phyloP scores from a whole-genome alignment of 2,888 invertebrate species.

The Aphelenchoides bicaudatus region DNA sequence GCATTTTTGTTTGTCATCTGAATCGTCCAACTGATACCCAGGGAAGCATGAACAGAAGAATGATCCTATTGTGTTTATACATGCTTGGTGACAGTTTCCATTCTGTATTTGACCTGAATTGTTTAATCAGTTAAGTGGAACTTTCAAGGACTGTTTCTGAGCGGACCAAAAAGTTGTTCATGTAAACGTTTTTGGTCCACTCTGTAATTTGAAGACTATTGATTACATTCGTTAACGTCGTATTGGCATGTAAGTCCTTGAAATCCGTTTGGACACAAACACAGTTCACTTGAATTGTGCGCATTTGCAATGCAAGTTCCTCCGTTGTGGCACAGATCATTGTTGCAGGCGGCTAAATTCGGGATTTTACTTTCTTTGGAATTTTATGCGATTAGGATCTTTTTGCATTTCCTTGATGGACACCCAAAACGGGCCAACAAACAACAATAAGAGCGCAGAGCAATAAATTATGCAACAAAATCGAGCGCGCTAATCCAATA shows the following conservation, averaged over 20 bases:
- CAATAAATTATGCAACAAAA: background rate
- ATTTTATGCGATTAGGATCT: background rate
- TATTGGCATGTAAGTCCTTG: slow-evolving; percentile 64
- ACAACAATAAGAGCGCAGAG: background rate
- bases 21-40: slow-evolving; percentile 76
- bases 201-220: too few species aligned
- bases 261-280: slow-evolving; percentile 63
- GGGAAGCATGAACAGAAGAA: slow-evolving; percentile 81
- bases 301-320: slow-evolving; percentile 60
- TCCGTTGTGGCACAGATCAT: slow-evolving; percentile 64
- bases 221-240: slow-evolving; percentile 78
- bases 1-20: slow-evolving; percentile 70
- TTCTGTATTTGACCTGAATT: slow-evolving; percentile 75
- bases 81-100: slow-evolving; percentile 80
- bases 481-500: background rate
- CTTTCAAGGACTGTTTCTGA: too few species aligned
- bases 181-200: too few species aligned
- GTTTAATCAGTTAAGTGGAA: too few species aligned
- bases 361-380: background rate
- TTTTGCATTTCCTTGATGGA: background rate
- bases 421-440: background rate
- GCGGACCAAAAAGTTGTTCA: too few species aligned
- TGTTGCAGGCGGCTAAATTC: slow-evolving; percentile 62
- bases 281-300: slow-evolving; percentile 57
- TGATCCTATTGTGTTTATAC: slow-evolving; percentile 77